A percentile compares a stretch with the other conserved stretches of the same genome.
Conservation (phyloP, 2,113 vertebrate species). For the Penelope pileata region DNA sequence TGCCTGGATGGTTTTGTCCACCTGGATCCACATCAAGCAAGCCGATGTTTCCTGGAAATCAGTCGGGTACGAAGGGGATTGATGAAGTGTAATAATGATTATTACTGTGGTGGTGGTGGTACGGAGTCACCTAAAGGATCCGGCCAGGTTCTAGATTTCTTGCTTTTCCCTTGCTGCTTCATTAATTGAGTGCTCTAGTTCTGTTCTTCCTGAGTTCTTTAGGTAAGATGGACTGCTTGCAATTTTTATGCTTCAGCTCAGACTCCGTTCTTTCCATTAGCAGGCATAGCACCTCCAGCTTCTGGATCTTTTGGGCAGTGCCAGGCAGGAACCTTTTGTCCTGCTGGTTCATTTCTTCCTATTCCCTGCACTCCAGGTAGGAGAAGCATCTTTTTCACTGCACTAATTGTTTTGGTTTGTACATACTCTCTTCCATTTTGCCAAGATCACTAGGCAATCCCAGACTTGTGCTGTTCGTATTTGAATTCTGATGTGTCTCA, state of each 20-base stretch:
- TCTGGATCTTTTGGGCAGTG: slow-evolving; percentile 17
- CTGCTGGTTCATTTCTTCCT: slow-evolving; percentile 58
- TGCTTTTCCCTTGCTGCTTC: not conserved
- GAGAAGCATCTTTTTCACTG: not conserved
- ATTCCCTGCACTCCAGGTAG: slow-evolving; percentile 68
- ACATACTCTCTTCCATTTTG: not conserved
- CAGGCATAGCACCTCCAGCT: not conserved
- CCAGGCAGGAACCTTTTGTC: slow-evolving; percentile 65
- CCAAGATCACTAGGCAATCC: too few relatives aligned
- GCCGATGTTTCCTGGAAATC: not conserved
- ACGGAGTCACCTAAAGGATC: not conserved
- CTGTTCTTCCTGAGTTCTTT: not conserved
- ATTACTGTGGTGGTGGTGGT: not conserved
- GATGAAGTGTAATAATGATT: fast-evolving
- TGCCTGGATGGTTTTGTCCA: slow-evolving; percentile 69
- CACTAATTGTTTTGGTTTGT: not conserved
- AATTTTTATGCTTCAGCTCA: not conserved
- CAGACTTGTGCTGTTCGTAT: not conserved
- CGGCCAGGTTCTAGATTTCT: not conserved
- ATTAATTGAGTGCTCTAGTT: not conserved
- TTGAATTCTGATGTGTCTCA: not conserved
- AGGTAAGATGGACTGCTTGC: not conserved
- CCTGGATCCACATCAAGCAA: slow-evolving; percentile 40
- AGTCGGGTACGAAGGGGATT: not conserved
- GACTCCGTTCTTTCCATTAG: not conserved